These are phyloP conservation scores for Benthosema pterotum DNA, from an alignment of 2,797 vertebrate species.

Conservation along the genomic window DNA sequence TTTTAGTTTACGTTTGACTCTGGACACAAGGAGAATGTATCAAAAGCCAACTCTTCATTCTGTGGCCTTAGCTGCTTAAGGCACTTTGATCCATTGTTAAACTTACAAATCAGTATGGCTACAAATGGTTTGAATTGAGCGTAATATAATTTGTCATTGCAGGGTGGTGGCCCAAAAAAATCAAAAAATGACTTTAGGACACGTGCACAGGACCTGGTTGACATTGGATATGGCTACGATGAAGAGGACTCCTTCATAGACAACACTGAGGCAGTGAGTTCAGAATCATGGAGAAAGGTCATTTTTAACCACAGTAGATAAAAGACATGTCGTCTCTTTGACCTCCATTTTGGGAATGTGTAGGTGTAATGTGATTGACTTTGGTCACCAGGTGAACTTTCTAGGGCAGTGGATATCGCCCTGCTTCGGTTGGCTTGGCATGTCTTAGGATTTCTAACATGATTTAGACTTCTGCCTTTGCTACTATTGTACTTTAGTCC, in stretches of 20 bases:
- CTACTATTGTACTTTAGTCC: no score
- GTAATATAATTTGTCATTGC: conserved; percentile 25
- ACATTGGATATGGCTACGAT: conserved; percentile 95
- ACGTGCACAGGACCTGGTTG: conserved; percentile 91
- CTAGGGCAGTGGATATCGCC: no score
- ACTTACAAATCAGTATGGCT: not conserved
- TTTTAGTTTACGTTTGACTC: not conserved
- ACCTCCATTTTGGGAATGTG: no score
- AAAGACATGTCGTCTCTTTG: no score
- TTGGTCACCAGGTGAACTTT: no score
- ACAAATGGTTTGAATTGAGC: not conserved
- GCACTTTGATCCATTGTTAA: not conserved
- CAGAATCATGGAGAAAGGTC: not conserved
- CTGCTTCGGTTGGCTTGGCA: no score
- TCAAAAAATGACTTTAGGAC: conserved; percentile 76
- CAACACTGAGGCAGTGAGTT: conserved; percentile 96
- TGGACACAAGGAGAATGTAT: not conserved
- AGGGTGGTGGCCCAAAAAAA: conserved; percentile 84
- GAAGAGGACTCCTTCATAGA: conserved; percentile 98
- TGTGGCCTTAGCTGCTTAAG: not conserved
- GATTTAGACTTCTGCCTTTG: no score
- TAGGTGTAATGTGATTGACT: no score
- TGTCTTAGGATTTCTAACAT: no score
- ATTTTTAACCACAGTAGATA: not conserved
- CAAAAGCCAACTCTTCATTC: not conserved